Evolutionary conservation across 2,113 vertebrate species (phyloP), one percentile per base, ranked within the genome.

Genomic region (Clarias macrocephalus): DNA sequence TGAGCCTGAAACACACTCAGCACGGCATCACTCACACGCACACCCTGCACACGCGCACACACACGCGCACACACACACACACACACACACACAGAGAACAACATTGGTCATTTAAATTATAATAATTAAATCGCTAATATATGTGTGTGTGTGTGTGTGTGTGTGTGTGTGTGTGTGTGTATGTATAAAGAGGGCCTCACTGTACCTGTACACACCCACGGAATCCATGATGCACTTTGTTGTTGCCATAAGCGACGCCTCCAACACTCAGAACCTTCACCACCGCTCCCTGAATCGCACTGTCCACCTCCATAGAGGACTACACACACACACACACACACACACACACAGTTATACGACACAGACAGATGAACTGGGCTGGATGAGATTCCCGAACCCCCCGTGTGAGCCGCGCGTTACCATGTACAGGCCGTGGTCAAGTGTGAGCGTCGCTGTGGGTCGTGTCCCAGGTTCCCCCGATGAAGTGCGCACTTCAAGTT

Each of bases 141-240:
- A 21, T 42, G 19, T 48, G 30, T 52, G 33, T 75, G 72, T 75
- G 72, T 83, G 56, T 77, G 65, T 57, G 73, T 85, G 79, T 73
- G 72, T 76, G 21, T 77, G 76, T 57, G 54, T 66, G 77, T 57
- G 59, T 80, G 52, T 52, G 81, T 86, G 86, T 76, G 63, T 81
- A 83, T 62, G 68, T 63, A 57, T n/a, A 19, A 13, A 30, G 33
- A 4, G 33, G 30, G 42, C 1, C 1, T 60, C 7, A 65, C 91
- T 18, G 7, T 83, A 98, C 98, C 96, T 98, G 97, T 89, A 98
- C 91, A 82, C 97, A 99, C 28, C 98, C 98, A 1, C 93, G 95
- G 92, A 99, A 98, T 70, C 97, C 97, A 0, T 96, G 93, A 82
- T 92, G 93, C 90, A 98, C 93, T 2, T 92, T 93, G 23, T 95